Conservation (phyloP, 1,140 invertebrate species). For the Drosophila nebulosa region DNA sequence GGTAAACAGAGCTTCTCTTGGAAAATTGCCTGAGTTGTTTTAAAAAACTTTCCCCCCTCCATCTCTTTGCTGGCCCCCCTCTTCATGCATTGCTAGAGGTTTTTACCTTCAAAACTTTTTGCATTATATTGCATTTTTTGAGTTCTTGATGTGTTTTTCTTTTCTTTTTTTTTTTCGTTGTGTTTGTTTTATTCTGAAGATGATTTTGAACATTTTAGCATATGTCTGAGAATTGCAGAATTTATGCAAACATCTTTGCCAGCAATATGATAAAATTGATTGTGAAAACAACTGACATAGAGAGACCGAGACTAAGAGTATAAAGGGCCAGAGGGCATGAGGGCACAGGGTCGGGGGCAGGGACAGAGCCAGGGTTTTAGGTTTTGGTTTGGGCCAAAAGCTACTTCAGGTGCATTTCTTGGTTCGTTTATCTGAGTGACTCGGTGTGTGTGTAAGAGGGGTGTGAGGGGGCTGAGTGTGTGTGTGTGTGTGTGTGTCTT, state of each 20-base stretch:
- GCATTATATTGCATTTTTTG: constrained; percentile 63
- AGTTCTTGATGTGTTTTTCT: background rate
- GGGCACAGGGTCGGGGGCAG: background rate
- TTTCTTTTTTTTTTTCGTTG: background rate
- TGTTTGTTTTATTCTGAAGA: constrained; percentile 9
- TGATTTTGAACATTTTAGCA: constrained; percentile 65
- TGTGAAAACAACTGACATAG: constrained; percentile 32
- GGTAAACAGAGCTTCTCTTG: constrained; percentile 35
- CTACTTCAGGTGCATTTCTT: background rate
- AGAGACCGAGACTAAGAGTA: background rate
- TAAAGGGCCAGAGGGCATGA: constrained; percentile 27
- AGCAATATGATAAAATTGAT: constrained; percentile 71
- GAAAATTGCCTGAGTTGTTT: constrained; percentile 55
- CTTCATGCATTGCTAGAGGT: background rate
- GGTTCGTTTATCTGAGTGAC: constrained; percentile 8
- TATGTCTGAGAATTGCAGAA: constrained; percentile 45
- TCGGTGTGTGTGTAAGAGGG: constrained; percentile 21
- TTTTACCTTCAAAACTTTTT: constrained; percentile 47
- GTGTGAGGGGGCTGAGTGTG: constrained; percentile 9
- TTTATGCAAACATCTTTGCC: constrained; percentile 70
- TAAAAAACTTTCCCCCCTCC: constrained; percentile 11
- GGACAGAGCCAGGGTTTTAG: background rate
- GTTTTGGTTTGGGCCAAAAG: background rate
- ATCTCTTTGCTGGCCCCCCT: background rate
- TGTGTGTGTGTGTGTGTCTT: constrained; percentile 31